Evolutionary conservation across 2,113 vertebrate species (phyloP).

Genomic region (Marmota monax): DNA sequence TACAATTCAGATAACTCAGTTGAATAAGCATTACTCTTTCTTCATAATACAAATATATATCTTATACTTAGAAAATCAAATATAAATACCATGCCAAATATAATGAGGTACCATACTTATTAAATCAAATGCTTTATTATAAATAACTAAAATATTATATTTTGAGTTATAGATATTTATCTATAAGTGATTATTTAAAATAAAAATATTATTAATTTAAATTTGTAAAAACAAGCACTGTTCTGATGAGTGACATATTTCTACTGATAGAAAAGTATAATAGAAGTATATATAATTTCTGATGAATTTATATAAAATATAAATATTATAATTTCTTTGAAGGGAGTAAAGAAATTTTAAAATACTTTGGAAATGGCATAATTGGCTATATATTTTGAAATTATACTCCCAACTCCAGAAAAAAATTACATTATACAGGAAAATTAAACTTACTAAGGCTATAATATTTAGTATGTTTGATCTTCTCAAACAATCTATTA

Average conservation of each 20-base stretch:
- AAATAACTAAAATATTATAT: background rate
- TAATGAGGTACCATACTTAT: background rate
- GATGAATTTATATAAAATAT: background rate
- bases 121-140: conserved; percentile 24
- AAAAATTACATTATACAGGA: background rate
- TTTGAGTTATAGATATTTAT: conserved; percentile 44
- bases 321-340: background rate
- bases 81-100: conserved; percentile 30
- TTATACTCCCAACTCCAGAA: background rate
- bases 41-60: conserved; percentile 17
- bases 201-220: conserved; percentile 48
- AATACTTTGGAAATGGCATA: background rate
- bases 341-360: background rate
- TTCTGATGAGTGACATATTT: background rate
- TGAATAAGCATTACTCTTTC: background rate
- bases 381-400: background rate
- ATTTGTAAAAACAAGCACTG: background rate
- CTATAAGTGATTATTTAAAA: conserved; percentile 26
- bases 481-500: background rate
- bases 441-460: background rate
- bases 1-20: conserved; percentile 30
- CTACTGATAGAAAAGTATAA: background rate
- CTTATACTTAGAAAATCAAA: conserved; percentile 12
- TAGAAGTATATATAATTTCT: background rate
- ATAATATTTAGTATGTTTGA: background rate